Evolutionary conservation across 2,113 vertebrate genomes (phyloP).

Genomic region (Motacilla alba): DNA sequence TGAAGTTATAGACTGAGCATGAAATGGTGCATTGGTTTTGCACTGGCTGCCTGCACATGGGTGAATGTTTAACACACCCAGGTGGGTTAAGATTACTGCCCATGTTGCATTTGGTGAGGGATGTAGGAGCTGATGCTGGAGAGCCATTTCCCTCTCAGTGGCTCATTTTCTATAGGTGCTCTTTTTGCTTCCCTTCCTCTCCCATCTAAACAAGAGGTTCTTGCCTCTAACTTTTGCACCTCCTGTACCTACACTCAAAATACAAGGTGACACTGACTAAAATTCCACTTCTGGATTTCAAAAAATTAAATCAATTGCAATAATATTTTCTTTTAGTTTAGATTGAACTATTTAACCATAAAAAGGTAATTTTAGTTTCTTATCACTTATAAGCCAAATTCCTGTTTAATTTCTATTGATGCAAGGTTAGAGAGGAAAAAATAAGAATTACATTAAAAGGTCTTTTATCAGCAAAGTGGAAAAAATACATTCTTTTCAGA

Average conservation of each 20-base stretch:
- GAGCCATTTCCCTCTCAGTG: background rate
- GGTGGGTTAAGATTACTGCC: background rate
- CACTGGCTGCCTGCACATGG: background rate
- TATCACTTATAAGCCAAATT: background rate
- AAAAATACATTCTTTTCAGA: background rate
- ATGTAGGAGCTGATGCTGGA: background rate
- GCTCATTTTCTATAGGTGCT: background rate
- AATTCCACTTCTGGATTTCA: background rate
- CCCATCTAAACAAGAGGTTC: background rate
- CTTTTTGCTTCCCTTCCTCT: background rate
- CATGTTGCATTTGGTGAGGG: background rate
- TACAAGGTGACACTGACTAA: background rate
- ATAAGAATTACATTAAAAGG: background rate
- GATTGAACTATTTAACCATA: background rate
- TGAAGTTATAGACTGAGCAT: background rate
- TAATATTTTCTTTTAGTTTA: background rate
- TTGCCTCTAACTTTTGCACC: background rate
- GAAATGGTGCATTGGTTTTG: background rate
- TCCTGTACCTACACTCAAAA: background rate
- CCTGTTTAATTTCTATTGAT: background rate
- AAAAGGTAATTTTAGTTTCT: background rate
- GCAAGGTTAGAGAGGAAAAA: background rate
- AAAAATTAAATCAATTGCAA: background rate
- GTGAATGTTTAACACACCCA: background rate
- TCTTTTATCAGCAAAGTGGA: background rate